Base-by-base conservation (phyloP, 1,140 invertebrate species). In the Penaeus vannamei region DNA sequence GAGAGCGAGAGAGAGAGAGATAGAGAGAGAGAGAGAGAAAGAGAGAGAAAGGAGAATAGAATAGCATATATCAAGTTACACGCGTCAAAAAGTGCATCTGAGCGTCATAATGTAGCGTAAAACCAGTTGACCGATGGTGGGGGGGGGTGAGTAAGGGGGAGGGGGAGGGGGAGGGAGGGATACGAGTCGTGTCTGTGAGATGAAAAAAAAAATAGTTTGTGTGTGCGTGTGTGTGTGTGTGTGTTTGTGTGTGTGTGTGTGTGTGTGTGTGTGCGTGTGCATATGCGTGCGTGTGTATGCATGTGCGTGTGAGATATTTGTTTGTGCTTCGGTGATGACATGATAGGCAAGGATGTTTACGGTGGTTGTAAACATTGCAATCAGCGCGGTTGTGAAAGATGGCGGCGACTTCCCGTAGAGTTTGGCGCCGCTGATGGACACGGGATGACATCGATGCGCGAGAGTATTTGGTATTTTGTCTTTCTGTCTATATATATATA, bases 121-220 rank as follows among this genome's bases (percentile, higher is more conserved):
- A 32, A 26, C n/a, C 32, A 20, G n/a, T n/a, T 72, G 66, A 26
- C n/a, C 32, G 14, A 26, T n/a, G n/a, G 79, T 1, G 14, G 42
- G 7, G 42, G 79, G 23, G 79, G 20, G 77, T 7, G 77, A 19
- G 77, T 3, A 19, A 32, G 79, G 23, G 79, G 42, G 79, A 81
- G 79, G 42, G 79, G 42, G 26, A 81, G 29, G 2, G 79, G 42
- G 26, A 20, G 79, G 23, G 79, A 81, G 79, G 42, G 79, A 42
- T 14, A 32, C 10, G 42, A 29, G 42, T 23, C 23, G 77, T 26
- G 77, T 26, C 23, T 26, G 77, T 26, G 77, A 80, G 77, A 80
- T 1, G 42, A 42, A 32, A 42, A 17, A 36, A 5, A 14, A 22
- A 20, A 17, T 10, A 32, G 14, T 26, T 23, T 72, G 22, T 72